Conservation (phyloP, 2,797 vertebrate species). For the Hemitrygon akajei region DNA sequence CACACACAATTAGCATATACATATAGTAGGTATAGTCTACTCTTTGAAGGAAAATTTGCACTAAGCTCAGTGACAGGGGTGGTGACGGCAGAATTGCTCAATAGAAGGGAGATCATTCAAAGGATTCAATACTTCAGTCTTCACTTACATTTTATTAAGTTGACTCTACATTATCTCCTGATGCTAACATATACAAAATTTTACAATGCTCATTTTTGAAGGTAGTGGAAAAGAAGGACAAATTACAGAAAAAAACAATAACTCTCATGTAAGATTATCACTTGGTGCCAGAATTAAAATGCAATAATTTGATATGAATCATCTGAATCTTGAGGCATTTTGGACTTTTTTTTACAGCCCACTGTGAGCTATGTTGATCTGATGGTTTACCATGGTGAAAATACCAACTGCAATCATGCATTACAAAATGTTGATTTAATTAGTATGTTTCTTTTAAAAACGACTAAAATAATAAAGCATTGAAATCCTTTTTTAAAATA, state of each 20-base stretch:
- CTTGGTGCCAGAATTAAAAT: neutral
- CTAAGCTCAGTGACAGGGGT: neutral
- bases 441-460: neutral
- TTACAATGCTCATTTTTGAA: neutral
- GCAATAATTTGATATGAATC: neutral
- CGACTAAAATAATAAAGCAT: neutral
- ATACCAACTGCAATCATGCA: neutral
- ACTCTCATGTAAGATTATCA: neutral
- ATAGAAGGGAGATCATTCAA: neutral
- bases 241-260: neutral
- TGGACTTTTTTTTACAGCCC: neutral
- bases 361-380: neutral
- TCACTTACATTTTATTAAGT: neutral
- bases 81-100: no score
- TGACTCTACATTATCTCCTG: neutral
- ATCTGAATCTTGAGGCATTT: neutral
- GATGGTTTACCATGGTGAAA: neutral
- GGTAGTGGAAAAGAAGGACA: neutral
- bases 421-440: neutral
- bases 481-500: neutral
- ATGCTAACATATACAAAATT: neutral
- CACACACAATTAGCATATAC: neutral
- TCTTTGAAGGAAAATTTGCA: neutral
- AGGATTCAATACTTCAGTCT: neutral
- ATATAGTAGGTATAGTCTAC: no score